phyloP scores from a whole-genome alignment of 1,140 invertebrate genomes.

The Orchestia grillus region DNA sequence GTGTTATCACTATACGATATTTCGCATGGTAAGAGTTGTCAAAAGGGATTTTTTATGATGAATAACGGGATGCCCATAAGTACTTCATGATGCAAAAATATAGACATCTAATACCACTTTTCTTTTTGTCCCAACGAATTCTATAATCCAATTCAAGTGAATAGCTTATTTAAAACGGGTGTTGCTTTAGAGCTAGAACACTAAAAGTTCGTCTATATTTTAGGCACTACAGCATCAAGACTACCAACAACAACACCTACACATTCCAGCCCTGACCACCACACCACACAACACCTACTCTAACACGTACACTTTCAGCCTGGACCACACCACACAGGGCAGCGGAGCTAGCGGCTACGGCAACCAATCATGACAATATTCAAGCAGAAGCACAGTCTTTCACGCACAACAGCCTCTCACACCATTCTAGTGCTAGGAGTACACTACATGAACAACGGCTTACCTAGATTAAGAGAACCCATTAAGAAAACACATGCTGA shows the following conservation, averaged over 20 bases:
- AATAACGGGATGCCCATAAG: background rate
- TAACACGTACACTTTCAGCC: background rate
- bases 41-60: background rate
- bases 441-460: background rate
- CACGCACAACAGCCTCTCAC: background rate
- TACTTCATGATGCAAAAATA: background rate
- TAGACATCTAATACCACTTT: background rate
- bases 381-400: background rate
- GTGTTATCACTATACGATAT: too few relatives aligned
- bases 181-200: background rate
- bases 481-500: background rate
- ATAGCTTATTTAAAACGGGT: background rate
- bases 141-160: background rate
- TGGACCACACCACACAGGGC: background rate
- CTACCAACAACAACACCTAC: background rate
- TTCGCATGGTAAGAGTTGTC: background rate
- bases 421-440: background rate
- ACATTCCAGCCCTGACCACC: background rate
- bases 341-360: background rate
- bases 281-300: slow-evolving; percentile 3
- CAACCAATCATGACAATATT: background rate
- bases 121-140: background rate
- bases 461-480: background rate
- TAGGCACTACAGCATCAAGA: slow-evolving; percentile 38
- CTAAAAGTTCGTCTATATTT: slow-evolving; percentile 35